Evolutionary conservation across 1,140 invertebrate genomes (phyloP), one percentile per base, ranked within the genome.

Genomic region (Penaeus vannamei): DNA sequence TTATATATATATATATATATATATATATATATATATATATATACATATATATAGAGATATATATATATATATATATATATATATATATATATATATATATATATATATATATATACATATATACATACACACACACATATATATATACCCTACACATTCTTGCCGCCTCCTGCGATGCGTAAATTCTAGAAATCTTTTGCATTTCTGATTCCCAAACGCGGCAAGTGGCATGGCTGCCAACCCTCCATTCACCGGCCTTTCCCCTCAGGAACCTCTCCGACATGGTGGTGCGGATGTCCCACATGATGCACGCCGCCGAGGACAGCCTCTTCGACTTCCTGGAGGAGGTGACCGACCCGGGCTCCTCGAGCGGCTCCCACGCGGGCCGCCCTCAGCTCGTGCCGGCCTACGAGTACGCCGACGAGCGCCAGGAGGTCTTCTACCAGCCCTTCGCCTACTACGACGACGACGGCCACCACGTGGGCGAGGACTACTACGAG

Each of bases 291-390:
- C 80, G 82, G n/a, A 84, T 81, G 87, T 77, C 82, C 0, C 42
- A 84, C 87, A 53, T 89, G 53, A 64, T 85, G 82, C 61, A 84
- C 36, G 26, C 82, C 2, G 87, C 82, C 5, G 87, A 89, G 36
- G 87, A 89, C 81, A 84, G 83, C 66, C 80, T 89, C 61, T 20
- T 89, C 2, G 76, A 80, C n/a, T 89, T 89, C 60, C 76, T 89
- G 87, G 87, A 89, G 60, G 87, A 89, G 60, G 61, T 89, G 82
- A 89, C 87, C 19, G 82, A 89, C 29, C 82, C 82, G 5, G 66
- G 42, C 8, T 23, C 77, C 23, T 59, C 62, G 14, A 20, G 32
- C 69, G 61, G 61, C 26, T 59, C 81, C 2, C 81, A 64, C 59
- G 12, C n/a, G 22, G 29, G 26, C n/a, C 60, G n/a, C 61, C n/a